Base-by-base conservation (phyloP, 2,888 invertebrate genomes). In the Stictocephala bisonia region DNA sequence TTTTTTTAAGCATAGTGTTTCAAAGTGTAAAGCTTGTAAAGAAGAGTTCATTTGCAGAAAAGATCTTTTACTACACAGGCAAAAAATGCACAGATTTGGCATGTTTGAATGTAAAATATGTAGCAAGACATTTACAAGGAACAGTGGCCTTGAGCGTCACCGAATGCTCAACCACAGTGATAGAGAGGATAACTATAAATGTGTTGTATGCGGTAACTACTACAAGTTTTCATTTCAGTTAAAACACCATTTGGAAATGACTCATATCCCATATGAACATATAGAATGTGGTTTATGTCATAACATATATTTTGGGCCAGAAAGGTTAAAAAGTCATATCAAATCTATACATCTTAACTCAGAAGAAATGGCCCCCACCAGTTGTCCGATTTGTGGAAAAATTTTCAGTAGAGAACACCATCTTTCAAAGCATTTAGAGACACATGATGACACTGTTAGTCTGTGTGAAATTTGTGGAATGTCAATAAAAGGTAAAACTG, bases 21-120 rank as follows among this genome's bases (percentile, higher is more conserved):
- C 18, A n/a, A 53, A 9, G 9, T 69, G 69, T 35, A 40, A 53
- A 40, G 40, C 22, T 11, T 69, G 69, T 40, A 35, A 26, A 15
- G 22, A 51, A 35, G 13, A 22, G 1, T 69, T 69, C 53, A 29
- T 20, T 40, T 24, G 29, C 13, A 40, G 31, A 35, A 13, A 18
- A 24, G 26, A 53, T 40, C 11, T 26, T n/a, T n/a, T n/a, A n/a
- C n/a, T n/a, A n/a, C n/a, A n/a, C n/a, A n/a, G n/a, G n/a, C n/a
- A n/a, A n/a, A n/a, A n/a, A n/a, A n/a, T n/a, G n/a, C n/a, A n/a
- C n/a, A n/a, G n/a, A n/a, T n/a, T n/a, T n/a, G n/a, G n/a, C n/a
- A n/a, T n/a, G n/a, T n/a, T n/a, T n/a, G n/a, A n/a, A n/a, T n/a
- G n/a, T n/a, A n/a, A n/a, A n/a, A n/a, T n/a, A n/a, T n/a, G n/a